These are phyloP conservation scores for Orbicella faveolata DNA, from an alignment of 64 coral and sea anemone genomes.

Conservation along the genomic window DNA sequence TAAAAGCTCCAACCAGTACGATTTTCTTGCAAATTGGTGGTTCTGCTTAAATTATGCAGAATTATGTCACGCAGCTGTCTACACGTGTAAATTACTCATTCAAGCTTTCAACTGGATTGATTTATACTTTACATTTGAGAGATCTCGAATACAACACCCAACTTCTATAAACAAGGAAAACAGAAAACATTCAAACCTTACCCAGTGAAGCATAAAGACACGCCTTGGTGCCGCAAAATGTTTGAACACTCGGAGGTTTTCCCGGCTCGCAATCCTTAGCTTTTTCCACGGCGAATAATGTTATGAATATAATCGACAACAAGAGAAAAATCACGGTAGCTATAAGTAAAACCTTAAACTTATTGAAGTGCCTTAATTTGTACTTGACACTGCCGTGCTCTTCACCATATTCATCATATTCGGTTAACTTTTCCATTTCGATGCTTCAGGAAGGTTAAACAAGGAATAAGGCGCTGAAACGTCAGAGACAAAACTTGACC, in stretches of 20 bases:
- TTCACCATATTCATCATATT: not conserved
- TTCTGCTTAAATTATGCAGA: no score
- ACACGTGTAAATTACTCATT: no score
- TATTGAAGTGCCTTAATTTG: conserved; percentile 54
- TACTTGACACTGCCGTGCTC: conserved; percentile 22
- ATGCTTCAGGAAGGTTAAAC: not conserved
- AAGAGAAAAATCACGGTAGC: not conserved
- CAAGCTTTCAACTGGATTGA: no score
- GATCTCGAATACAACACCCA: no score
- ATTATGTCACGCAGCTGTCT: no score
- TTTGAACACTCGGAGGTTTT: not conserved
- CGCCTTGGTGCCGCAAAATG: not conserved
- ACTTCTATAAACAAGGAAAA: not conserved
- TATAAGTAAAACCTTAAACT: conserved; percentile 24
- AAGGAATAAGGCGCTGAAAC: no score
- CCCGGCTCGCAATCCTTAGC: not conserved
- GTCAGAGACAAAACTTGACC: no score
- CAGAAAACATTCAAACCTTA: conserved; percentile 23
- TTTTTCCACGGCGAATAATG: conserved; percentile 42
- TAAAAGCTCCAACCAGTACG: no score
- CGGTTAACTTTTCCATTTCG: not conserved
- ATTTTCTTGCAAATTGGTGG: no score
- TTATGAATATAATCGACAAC: conserved; percentile 46
- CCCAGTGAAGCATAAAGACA: conserved; percentile 30
- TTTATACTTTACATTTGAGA: no score